Base-by-base conservation (phyloP, 1,140 invertebrate genomes). In the Physella acuta region DNA sequence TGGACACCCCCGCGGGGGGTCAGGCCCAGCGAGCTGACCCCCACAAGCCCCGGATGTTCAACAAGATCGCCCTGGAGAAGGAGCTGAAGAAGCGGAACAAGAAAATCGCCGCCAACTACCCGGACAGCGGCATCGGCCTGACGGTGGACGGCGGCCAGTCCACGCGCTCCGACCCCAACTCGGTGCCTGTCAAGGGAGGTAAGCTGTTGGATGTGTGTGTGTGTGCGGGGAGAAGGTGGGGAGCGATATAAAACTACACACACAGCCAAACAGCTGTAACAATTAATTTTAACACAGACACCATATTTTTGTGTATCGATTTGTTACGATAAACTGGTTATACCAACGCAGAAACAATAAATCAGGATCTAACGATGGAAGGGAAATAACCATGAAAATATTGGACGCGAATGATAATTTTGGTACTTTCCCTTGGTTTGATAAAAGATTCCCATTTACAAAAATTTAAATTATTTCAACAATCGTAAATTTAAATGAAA, bases 71-170 rank as follows among this genome's bases (percentile, higher is more conserved):
- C 17, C 88, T 95, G 63, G 94, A 97, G 86, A 96, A 97, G 84
- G 95, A 97, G 87, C 94, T 95, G 91, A 93, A 96, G 85, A 88
- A 97, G 52, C 87, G 94, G 59, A 97, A 97, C 83, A 94, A 94
- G 1, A 87, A 97, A 71, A 94, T 93, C 76, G 94, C 95, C 82
- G 95, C 94, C 76, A 81, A 76, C 61, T 82, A 83, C 65, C 81
- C 82, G 0, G 82, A 84, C 75, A 82, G 80, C 70, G 82, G 82
- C 11, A 80, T 83, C 5, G 79, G 80, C 1, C 73, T 76, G 53
- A 76, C 78, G 1, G 76, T 67, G 31, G 80, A 80, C 36, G 78
- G 72, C 44, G 71, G 53, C 4, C 72, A 72, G 59, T 75, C 76
- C 26, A 39, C 66, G n/a, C 60, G 52, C 11, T 73, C 71, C 30